A percentile compares a stretch with the other conserved stretches of the same genome.
Evolutionary conservation across 2,797 vertebrate genomes (phyloP).

Genomic region (Lycodopsis pacificus): DNA sequence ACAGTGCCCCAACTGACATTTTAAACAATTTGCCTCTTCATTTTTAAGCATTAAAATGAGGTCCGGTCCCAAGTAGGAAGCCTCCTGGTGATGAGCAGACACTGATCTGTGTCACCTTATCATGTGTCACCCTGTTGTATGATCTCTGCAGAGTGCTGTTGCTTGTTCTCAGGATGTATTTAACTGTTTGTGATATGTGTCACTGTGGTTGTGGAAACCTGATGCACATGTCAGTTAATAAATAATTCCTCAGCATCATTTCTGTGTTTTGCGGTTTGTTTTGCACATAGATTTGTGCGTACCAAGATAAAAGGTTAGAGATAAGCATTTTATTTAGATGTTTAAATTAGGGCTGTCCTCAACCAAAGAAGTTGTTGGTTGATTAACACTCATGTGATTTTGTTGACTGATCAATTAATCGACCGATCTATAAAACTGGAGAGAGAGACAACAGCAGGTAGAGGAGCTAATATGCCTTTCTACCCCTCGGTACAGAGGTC

Average conservation of each 20-base stretch:
- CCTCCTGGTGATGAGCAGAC: constrained; percentile 55
- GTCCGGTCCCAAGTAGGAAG: constrained; percentile 43
- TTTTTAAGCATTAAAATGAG: constrained; percentile 4
- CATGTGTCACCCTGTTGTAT: background rate
- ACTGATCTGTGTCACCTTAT: background rate
- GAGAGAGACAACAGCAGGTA: background rate
- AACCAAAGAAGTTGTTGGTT: too few species aligned
- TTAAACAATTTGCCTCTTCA: background rate
- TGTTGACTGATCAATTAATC: too few species aligned
- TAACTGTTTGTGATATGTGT: constrained; percentile 37
- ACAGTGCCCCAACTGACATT: background rate
- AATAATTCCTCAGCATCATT: constrained; percentile 53
- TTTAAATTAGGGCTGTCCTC: too few species aligned
- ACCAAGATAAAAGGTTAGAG: background rate
- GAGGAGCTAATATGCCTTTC: background rate
- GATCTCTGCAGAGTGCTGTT: constrained; percentile 1
- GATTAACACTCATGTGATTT: too few species aligned
- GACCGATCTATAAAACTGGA: too few species aligned
- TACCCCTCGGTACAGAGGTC: background rate
- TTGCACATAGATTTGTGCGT: background rate
- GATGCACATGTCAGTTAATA: constrained; percentile 60
- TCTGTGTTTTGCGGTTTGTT: constrained; percentile 28
- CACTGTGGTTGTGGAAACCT: constrained; percentile 24
- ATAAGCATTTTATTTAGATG: too few species aligned
- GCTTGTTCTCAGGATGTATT: constrained; percentile 55